Conservation (phyloP, 92 coral and sea anemone species). For the Palythoa caribaeorum region DNA sequence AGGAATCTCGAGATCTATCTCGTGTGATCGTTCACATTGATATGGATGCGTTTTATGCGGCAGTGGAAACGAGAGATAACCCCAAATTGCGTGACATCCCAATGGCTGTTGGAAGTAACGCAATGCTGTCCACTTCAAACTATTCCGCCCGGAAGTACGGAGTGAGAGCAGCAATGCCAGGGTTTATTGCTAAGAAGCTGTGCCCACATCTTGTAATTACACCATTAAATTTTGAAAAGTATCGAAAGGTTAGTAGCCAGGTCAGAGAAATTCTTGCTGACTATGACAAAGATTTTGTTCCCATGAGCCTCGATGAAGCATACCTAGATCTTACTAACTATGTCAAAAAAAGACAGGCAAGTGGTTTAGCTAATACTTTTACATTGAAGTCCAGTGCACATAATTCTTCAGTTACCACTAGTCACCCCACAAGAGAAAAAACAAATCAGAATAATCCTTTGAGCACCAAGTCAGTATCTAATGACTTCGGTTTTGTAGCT, state of each 20-base stretch:
- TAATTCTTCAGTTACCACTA: not conserved
- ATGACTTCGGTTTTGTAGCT: not conserved
- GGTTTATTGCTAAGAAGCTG: conserved; percentile 96
- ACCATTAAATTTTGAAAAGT: conserved; percentile 85
- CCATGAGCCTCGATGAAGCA: conserved; percentile 97
- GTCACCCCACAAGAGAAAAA: not conserved
- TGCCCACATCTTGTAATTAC: conserved; percentile 92
- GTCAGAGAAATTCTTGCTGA: conserved; percentile 82
- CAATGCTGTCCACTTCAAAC: conserved; percentile 96
- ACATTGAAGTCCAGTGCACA: not conserved
- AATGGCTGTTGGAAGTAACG: conserved; percentile 94
- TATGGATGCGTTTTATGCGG: conserved; percentile 99
- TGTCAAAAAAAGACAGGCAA: conserved; percentile 66
- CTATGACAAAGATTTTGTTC: conserved; percentile 85
- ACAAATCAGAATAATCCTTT: not conserved
- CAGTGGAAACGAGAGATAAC: conserved; percentile 93
- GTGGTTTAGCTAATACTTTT: not conserved
- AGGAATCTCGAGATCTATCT: conserved; percentile 83
- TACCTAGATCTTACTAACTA: conserved; percentile 93
- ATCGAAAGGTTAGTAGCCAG: conserved; percentile 79
- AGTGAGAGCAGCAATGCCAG: conserved; percentile 99
- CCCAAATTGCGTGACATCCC: conserved; percentile 91
- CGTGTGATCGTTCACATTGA: conserved; percentile 95
- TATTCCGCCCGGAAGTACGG: conserved; percentile 94
- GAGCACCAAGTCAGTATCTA: not conserved